A percentile compares a stretch with the other conserved stretches of the same genome.
Evolutionary conservation across 2,797 vertebrate species (phyloP).

Genomic region (Schizopygopsis pylzovi): DNA sequence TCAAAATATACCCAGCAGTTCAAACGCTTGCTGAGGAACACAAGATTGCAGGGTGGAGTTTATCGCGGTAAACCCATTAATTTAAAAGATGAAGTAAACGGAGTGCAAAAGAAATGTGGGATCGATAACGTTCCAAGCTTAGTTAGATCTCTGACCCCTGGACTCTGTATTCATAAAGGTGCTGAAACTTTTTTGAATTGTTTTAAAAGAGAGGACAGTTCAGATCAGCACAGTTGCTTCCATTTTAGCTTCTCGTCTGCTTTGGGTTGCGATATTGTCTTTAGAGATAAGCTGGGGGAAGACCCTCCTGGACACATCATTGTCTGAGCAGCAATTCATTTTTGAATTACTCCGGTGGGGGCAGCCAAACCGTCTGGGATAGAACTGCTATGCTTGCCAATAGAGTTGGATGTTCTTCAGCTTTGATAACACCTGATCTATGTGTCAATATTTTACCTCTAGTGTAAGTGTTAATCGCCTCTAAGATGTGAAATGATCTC

Average conservation of each 20-base stretch:
- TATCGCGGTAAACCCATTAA: conserved; percentile 58
- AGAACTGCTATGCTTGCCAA: conserved; percentile 59
- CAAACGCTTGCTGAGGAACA: conserved; percentile 59
- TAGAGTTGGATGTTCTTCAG: conserved; percentile 63
- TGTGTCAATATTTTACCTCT: conserved; percentile 63
- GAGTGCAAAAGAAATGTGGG: conserved; percentile 49
- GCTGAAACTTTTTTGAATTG: conserved; percentile 27
- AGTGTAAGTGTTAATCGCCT: conserved; percentile 57
- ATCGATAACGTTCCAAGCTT: conserved; percentile 56
- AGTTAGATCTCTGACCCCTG: conserved; percentile 54
- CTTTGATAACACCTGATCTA: conserved; percentile 66
- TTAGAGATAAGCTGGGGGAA: conserved; percentile 48
- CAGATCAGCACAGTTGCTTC: background rate
- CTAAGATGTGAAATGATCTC: conserved; percentile 51
- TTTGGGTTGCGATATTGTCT: conserved; percentile 22
- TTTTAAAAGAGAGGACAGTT: conserved; percentile 22
- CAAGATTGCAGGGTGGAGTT: conserved; percentile 51
- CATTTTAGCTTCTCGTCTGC: conserved; percentile 23
- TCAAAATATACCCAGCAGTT: conserved; percentile 59
- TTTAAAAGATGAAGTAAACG: conserved; percentile 58
- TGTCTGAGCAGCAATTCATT: conserved; percentile 61
- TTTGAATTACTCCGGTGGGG: conserved; percentile 63
- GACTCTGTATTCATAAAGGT: conserved; percentile 41
- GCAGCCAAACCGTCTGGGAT: conserved; percentile 62
- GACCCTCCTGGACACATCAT: conserved; percentile 59